These are phyloP conservation scores for Ephestia elutella DNA, from an alignment of 1,140 invertebrate species.

Conservation along the genomic window DNA sequence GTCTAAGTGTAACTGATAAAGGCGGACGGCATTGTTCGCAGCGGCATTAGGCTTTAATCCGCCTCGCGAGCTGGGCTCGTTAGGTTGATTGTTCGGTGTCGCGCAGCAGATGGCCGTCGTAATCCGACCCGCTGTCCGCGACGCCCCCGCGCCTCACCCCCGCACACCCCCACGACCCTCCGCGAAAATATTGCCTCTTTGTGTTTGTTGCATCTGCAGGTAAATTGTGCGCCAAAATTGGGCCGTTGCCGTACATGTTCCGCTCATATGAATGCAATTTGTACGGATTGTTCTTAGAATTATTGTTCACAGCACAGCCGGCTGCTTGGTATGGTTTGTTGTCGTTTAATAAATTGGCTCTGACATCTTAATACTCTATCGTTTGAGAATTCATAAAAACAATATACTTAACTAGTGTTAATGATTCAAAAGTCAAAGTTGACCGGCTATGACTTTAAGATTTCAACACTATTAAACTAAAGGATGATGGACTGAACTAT, in stretches of 20 bases:
- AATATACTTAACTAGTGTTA: no score
- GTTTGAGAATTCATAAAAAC: no score
- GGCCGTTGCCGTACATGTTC: constrained; percentile 60
- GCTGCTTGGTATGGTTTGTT: no score
- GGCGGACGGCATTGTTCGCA: constrained; percentile 63
- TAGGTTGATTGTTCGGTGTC: constrained; percentile 67
- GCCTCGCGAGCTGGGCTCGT: constrained; percentile 61
- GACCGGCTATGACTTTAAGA: no score
- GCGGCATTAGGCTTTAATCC: constrained; percentile 68
- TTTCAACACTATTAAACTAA: no score
- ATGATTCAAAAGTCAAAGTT: no score
- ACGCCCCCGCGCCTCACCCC: constrained; percentile 25
- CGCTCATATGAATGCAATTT: constrained; percentile 57
- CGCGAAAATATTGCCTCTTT: constrained; percentile 65
- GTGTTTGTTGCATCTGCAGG: constrained; percentile 72
- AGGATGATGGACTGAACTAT: no score
- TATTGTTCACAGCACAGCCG: constrained; percentile 36
- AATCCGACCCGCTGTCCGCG: constrained; percentile 55
- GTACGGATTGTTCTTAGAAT: constrained; percentile 66
- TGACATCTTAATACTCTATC: no score
- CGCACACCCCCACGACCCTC: constrained; percentile 27
- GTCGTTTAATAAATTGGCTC: no score
- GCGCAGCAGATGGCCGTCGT: constrained; percentile 62
- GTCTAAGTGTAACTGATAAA: constrained; percentile 65
- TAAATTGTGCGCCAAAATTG: constrained; percentile 69